A percentile compares a stretch with the other conserved stretches of the same genome.
phyloP scores from a whole-genome alignment of 92 coral and sea anemone genomes.

The Ricordea florida region DNA sequence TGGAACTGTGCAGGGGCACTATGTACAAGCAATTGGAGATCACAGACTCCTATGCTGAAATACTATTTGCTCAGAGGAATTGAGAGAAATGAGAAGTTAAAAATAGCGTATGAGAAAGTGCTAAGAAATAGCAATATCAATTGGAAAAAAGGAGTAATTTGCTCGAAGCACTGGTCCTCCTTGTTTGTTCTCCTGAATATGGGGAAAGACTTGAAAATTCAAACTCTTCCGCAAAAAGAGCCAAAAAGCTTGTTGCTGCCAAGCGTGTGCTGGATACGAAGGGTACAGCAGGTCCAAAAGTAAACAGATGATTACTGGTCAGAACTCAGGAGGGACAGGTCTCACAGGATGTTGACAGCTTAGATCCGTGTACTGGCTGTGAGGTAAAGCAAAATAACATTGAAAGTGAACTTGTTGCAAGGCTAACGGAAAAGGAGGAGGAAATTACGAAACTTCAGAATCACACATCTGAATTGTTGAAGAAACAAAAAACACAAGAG shows the following conservation, averaged over 20 bases:
- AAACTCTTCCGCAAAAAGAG: not conserved
- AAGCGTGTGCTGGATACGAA: not conserved
- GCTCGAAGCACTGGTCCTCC: not conserved
- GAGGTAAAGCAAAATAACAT: not conserved
- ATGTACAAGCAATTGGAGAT: constrained; percentile 39
- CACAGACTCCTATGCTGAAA: not conserved
- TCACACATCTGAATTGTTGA: not conserved
- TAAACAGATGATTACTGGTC: not conserved
- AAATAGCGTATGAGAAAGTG: not conserved
- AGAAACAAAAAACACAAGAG: not conserved
- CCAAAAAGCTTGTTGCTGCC: not conserved
- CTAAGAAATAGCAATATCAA: constrained; percentile 6
- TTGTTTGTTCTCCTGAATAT: not conserved
- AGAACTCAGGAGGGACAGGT: not conserved
- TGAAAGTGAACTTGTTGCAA: not conserved
- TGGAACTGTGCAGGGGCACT: constrained; percentile 50
- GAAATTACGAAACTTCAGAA: not conserved
- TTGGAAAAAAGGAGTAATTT: constrained; percentile 31
- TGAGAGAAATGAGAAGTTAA: not conserved
- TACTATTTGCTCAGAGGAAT: constrained; percentile 4
- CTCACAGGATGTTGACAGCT: not conserved
- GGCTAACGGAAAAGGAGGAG: not conserved
- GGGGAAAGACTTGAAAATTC: not conserved
- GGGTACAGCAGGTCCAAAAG: not conserved
- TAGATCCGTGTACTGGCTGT: not conserved